Evolutionary conservation across 2,113 vertebrate genomes (phyloP).

Genomic region (Nothoprocta perdicaria): DNA sequence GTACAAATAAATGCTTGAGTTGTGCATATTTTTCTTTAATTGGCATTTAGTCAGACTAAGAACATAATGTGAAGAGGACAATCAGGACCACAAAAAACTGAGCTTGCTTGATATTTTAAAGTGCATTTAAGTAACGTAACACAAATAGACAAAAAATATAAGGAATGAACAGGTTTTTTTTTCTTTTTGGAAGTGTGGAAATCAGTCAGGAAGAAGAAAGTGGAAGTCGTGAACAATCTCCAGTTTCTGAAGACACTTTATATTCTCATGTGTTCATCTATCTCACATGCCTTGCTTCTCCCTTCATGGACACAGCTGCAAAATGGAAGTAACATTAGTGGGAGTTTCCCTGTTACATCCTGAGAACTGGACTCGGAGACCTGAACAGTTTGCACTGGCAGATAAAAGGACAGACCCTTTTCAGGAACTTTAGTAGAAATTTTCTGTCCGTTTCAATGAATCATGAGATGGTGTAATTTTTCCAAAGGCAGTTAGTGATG

Average conservation of each 20-base stretch:
- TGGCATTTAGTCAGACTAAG: background rate
- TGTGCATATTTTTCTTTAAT: background rate
- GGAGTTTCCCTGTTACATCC: constrained; percentile 36
- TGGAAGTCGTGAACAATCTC: constrained; percentile 50
- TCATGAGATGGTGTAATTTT: background rate
- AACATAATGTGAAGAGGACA: background rate
- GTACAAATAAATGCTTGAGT: background rate
- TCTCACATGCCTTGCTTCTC: constrained; percentile 49
- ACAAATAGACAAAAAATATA: constrained; percentile 53
- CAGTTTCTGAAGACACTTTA: constrained; percentile 40
- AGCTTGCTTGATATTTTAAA: background rate
- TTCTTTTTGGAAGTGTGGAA: constrained; percentile 55
- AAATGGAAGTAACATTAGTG: constrained; percentile 31
- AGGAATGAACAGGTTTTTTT: constrained; percentile 59
- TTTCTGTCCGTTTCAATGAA: background rate
- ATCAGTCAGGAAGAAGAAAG: constrained; percentile 50
- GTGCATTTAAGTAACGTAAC: constrained; percentile 28
- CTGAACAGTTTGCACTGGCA: constrained; percentile 49
- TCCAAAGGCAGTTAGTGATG: background rate
- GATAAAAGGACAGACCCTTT: background rate
- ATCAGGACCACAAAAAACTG: background rate
- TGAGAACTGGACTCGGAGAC: constrained; percentile 18
- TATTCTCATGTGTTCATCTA: background rate
- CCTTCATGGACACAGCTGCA: constrained; percentile 50
- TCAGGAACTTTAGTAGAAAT: background rate